Evolutionary conservation across 1,140 invertebrate genomes (phyloP), one percentile per base, ranked within the genome.

Genomic region (Drosophila biarmipes): DNA sequence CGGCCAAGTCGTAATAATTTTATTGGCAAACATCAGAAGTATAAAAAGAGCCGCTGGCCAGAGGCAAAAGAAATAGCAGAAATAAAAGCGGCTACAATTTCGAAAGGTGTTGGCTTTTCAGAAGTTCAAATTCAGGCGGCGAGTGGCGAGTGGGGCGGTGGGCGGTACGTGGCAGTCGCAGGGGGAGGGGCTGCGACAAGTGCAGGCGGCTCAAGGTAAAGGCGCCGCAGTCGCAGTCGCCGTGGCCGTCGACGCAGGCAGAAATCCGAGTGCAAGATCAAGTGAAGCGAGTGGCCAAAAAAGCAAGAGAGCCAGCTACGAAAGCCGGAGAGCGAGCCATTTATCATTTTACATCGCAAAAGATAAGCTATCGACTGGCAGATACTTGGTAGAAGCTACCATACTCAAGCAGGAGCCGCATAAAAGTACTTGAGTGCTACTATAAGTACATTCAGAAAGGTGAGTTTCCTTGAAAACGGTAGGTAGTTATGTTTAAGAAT

Each of bases 121-220:
- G 78, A 89, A 89, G 74, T 87, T 82, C 53, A 74, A 78, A 78
- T 55, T 48, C 67, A 66, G 80, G 68, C 56, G 69, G 63, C 38
- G 61, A 64, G 63, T 42, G 29, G 8, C 31, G 17, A 11, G 55
- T 24, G 15, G 35, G 51, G 34, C 15, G 40, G 35, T 11, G 37
- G 35, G 34, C 15, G 15, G 17, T 12, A 63, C 2, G 38, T 40
- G 38, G n/a, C 3, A 24, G 24, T 3, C 5, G 24, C 11, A 24
- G 34, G 31, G 35, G 35, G 29, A 43, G 62, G 17, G 62, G 61
- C 42, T 62, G 57, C 56, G 79, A 89, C 84, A 87, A 87, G 84
- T 89, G 84, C 84, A 89, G 73, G 74, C 84, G 71, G 78, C 76
- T 87, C 82, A 86, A 86, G 82, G 82, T 86, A 87, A 86, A 68